Percentiles rank a stretch among this genome's conserved stretches.
Conservation (phyloP, 2,888 invertebrate genomes). For the Ceriagrion tenellum region DNA sequence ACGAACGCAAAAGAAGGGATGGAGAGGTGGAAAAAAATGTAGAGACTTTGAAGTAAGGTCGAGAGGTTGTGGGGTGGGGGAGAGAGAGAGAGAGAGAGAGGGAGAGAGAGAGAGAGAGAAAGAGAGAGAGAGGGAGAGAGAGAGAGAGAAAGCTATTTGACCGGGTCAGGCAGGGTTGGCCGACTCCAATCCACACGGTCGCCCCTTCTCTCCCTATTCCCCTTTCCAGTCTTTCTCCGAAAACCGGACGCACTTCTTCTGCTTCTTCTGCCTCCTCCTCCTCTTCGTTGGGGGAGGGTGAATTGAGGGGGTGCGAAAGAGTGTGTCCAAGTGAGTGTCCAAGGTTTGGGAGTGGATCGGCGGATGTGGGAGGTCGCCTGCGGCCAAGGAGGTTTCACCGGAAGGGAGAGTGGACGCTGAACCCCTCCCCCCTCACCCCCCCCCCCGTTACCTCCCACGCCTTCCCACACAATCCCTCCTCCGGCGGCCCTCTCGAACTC, state of each 20-base stretch:
- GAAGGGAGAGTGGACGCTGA: background rate
- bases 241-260: background rate
- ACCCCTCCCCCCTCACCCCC: too few species aligned
- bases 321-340: background rate
- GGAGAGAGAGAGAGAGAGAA: too few species aligned
- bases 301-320: background rate
- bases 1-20: too few species aligned
- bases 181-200: background rate
- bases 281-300: too few species aligned
- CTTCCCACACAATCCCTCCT: too few species aligned
- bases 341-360: background rate
- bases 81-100: background rate
- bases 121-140: background rate
- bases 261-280: background rate
- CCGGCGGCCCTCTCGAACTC: constrained; percentile 6
- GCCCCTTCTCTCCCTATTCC: background rate
- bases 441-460: too few species aligned
- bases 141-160: background rate
- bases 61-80: background rate
- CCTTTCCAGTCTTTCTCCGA: background rate
- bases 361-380: background rate
- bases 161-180: background rate
- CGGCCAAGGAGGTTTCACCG: background rate
- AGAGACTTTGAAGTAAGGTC: constrained; percentile 12
- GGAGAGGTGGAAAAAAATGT: background rate